A percentile compares a stretch with the other conserved stretches of the same genome.
These are phyloP conservation scores for Corythucha ciliata DNA, from an alignment of 2,888 invertebrate species.

Conservation along the genomic window DNA sequence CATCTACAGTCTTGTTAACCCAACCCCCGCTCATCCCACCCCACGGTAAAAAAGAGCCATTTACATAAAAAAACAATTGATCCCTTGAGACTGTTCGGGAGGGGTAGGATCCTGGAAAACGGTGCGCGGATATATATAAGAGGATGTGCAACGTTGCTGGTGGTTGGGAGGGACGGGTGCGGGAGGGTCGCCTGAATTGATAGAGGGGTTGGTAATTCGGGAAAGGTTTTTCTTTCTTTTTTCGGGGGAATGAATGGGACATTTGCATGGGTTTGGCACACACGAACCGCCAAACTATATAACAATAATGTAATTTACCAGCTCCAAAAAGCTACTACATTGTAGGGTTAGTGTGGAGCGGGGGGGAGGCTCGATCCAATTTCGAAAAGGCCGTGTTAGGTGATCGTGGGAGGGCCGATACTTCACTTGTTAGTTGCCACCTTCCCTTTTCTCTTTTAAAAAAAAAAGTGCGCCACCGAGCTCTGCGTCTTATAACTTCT, in stretches of 20 bases:
- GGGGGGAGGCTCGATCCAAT: no score
- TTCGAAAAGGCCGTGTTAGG: no score
- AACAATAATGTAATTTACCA: conserved; percentile 5
- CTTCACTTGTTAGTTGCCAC: no score
- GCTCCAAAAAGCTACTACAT: no score
- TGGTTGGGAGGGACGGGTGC: no score
- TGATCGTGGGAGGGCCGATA: no score
- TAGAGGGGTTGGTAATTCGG: neutral
- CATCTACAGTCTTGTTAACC: conserved; percentile 5
- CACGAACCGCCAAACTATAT: neutral
- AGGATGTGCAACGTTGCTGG: no score
- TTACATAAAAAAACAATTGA: conserved; percentile 6
- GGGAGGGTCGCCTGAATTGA: neutral
- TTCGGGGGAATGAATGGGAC: conserved; percentile 4
- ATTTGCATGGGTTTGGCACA: conserved; percentile 1
- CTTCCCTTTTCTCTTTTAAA: no score
- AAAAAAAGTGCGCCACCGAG: no score
- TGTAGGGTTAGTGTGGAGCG: no score
- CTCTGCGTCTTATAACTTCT: no score
- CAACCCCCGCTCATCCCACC: neutral
- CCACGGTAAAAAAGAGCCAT: neutral
- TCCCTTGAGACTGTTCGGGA: neutral
- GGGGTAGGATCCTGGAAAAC: neutral
- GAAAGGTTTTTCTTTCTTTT: conserved; percentile 4
- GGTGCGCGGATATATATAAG: no score